These are phyloP conservation scores for Nasonia oneida DNA, from an alignment of 2,888 invertebrate species.

Conservation along the genomic window DNA sequence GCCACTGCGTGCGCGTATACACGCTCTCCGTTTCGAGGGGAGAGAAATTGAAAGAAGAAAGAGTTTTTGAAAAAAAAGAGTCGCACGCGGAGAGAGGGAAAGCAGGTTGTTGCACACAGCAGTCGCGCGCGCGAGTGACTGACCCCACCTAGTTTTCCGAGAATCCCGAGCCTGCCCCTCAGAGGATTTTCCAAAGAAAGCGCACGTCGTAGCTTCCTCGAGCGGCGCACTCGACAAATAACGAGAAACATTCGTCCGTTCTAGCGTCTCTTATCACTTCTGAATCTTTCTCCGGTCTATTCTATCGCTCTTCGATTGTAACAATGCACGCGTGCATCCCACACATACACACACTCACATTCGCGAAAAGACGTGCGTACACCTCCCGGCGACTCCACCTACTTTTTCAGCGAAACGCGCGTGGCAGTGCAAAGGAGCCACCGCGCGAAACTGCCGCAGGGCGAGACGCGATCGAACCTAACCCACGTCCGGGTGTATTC, in stretches of 20 bases:
- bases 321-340: constrained; percentile 1
- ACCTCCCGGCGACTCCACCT: neutral
- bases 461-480: neutral
- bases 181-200: constrained; percentile 1
- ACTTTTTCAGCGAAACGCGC: neutral
- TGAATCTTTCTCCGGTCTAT: neutral
- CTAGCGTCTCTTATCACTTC: neutral
- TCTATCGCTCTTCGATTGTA: neutral
- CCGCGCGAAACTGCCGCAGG: neutral
- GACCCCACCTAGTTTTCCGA: constrained; percentile 59
- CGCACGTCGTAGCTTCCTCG: neutral
- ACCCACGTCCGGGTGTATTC: neutral
- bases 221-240: neutral
- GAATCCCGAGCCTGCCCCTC: constrained; percentile 22
- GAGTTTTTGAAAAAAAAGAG: neutral
- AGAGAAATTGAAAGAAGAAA: constrained; percentile 4
- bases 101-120: constrained; percentile 37
- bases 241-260: neutral
- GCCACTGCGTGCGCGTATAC: neutral
- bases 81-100: constrained; percentile 4
- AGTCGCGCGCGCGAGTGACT: neutral
- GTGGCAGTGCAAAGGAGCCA: neutral
- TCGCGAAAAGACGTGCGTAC: too few species aligned
- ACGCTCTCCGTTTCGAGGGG: neutral
- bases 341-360: neutral